These are phyloP conservation scores for Harmothoe impar DNA, from an alignment of 2,888 invertebrate genomes.

Conservation along the genomic window DNA sequence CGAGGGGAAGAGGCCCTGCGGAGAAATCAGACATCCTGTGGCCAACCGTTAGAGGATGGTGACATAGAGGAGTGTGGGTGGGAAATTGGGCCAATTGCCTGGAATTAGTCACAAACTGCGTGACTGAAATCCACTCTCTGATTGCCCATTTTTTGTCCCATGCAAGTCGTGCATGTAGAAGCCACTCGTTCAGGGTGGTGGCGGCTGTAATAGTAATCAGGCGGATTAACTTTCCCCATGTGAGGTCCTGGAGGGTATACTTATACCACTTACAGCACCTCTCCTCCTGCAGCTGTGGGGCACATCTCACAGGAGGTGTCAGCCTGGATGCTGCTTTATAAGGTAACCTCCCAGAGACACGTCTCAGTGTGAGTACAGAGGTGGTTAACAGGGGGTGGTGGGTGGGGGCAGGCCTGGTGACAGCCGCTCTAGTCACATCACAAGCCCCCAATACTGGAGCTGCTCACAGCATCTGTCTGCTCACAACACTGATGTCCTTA, in stretches of 20 bases:
- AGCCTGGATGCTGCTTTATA: too few species aligned
- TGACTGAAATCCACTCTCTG: conserved; percentile 33
- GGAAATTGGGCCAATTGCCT: conserved; percentile 52
- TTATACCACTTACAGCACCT: too few species aligned
- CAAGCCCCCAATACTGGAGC: background rate
- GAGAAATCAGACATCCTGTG: conserved; percentile 26
- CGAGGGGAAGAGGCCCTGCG: background rate
- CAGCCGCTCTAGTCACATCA: background rate
- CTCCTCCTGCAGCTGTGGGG: too few species aligned
- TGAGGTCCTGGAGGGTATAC: background rate
- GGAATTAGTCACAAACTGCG: conserved; percentile 43
- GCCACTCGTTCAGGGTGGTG: background rate
- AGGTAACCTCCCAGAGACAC: too few species aligned
- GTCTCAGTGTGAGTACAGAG: too few species aligned
- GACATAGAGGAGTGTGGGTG: background rate
- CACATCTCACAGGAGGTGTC: too few species aligned
- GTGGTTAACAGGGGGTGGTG: background rate
- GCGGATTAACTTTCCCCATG: conserved; percentile 46
- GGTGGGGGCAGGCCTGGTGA: background rate
- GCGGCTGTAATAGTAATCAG: conserved; percentile 46
- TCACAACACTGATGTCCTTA: background rate
- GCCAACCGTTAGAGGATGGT: background rate
- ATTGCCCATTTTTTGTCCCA: background rate
- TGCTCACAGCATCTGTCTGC: background rate
- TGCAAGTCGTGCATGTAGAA: background rate